These are phyloP conservation scores for Potorous gilbertii DNA, from an alignment of 2,797 vertebrate species.

Conservation along the genomic window DNA sequence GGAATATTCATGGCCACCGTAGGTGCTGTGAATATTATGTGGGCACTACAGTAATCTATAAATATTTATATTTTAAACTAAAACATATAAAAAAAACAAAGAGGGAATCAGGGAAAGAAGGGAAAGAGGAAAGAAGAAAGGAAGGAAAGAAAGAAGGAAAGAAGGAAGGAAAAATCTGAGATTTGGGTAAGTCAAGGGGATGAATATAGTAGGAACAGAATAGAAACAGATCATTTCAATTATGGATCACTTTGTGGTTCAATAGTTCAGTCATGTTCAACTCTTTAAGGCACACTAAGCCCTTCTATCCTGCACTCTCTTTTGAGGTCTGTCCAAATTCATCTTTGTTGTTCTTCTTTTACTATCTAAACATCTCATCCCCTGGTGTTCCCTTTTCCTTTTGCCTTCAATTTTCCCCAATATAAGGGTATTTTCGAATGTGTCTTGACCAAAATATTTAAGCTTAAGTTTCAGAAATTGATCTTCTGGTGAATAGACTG, in stretches of 20 bases:
- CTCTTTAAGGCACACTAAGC: background rate
- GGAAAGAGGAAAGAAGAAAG: too few species aligned
- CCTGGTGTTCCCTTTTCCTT: background rate
- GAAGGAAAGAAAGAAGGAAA: too few species aligned
- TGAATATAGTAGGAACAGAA: background rate
- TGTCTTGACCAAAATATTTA: background rate
- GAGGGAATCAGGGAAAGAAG: background rate
- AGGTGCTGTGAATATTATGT: too few species aligned
- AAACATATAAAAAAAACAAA: background rate
- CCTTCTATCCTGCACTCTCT: background rate
- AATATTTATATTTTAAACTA: background rate
- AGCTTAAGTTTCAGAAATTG: background rate
- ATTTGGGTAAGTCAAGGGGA: too few species aligned
- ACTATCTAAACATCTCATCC: background rate
- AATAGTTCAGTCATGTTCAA: background rate
- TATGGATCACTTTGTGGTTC: background rate
- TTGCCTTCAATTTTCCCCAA: background rate
- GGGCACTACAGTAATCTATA: background rate
- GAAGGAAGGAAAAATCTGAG: too few species aligned
- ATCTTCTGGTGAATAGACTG: background rate
- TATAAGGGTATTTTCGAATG: background rate
- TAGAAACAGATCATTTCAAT: background rate
- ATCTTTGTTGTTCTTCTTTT: background rate
- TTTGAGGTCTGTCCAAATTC: background rate
- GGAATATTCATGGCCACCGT: too few species aligned